Base-by-base conservation (phyloP, 2,888 invertebrate species). In the Cheilosia variabilis region DNA sequence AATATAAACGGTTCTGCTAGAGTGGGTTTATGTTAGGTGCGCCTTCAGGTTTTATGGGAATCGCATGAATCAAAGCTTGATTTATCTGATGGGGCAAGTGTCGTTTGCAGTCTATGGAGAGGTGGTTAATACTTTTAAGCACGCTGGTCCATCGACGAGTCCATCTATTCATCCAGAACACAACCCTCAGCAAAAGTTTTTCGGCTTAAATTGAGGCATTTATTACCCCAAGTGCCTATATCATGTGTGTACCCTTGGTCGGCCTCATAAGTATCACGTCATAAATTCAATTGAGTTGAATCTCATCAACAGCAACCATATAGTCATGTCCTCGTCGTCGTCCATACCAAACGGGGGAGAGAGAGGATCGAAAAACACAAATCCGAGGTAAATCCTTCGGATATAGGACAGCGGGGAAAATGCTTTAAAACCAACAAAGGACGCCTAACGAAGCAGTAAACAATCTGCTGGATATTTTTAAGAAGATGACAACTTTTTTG, bases 231-330 rank as follows among this genome's bases (percentile, higher is more conserved):
- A 13, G 31, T 9, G 9, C n/a, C n/a, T n/a, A n/a, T n/a, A 10
- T 34, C 43, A 5, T 58, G 47, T 55, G 10, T 19, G 34, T 47
- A 60, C n/a, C 45, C 10, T 13, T 43, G 31, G 27, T 62, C 41
- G 17, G 65, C 76, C 45, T 55, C 45, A 62, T 71, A 76, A 43
- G 53, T 68, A 50, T 62, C 66, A 83, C 83, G 63, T 69, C 68
- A 83, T 83, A 78, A 83, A 83, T 78, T 83, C 78, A 83, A 78
- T 83, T 83, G 62, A 83, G 73, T 83, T 83, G 62, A 73, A 78
- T 63, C 50, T 83, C 73, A 78, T 78, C 83, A 69, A 78, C 78
- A 63, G 55, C 66, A 66, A 62, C 60, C 82, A 66, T 53, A 60
- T 63, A 50, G 27, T n/a, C n/a, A 55, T 22, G 31, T 22, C 15